These are phyloP conservation scores for Apostichopus japonicus DNA, from an alignment of 35 echinoderm and acorn worm genomes.

Conservation along the genomic window DNA sequence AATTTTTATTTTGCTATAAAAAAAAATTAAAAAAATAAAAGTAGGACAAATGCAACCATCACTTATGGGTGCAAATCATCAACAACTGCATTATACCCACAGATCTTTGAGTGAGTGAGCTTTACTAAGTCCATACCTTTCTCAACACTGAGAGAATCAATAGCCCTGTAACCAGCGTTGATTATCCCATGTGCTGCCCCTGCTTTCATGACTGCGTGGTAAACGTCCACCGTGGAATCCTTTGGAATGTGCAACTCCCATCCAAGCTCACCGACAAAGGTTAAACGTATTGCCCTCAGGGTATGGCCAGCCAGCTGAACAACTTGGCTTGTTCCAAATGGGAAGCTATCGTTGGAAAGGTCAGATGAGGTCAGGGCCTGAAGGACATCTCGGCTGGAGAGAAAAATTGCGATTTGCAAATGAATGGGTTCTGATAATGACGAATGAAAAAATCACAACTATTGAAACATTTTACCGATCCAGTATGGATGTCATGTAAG, in stretches of 20 bases:
- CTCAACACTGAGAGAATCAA: conserved; percentile 93
- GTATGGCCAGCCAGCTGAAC: conserved; percentile 73
- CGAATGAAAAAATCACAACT: too few species aligned
- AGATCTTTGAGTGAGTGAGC: too few species aligned
- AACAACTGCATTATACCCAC: too few species aligned
- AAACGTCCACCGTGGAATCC: conserved; percentile 69
- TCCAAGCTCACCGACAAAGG: conserved; percentile 95
- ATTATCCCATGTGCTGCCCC: conserved; percentile 81
- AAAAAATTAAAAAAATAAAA: too few species aligned
- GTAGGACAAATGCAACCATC: too few species aligned
- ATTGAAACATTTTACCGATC: too few species aligned
- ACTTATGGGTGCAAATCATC: too few species aligned
- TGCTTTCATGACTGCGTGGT: conserved; percentile 86
- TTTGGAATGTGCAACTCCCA: conserved; percentile 91
- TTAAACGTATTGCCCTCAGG: conserved; percentile 77
- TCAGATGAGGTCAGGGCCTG: conserved; percentile 75
- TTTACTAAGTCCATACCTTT: conserved; percentile 71
- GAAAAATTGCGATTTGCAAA: neutral
- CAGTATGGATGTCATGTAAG: too few species aligned
- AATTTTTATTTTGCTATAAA: too few species aligned
- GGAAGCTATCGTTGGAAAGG: conserved; percentile 90
- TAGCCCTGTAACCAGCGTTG: conserved; percentile 93
- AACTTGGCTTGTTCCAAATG: conserved; percentile 83
- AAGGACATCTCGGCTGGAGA: conserved; percentile 75
- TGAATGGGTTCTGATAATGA: neutral